Conservation (phyloP, 2,888 invertebrate species). For the Tenthredo mesomela region DNA sequence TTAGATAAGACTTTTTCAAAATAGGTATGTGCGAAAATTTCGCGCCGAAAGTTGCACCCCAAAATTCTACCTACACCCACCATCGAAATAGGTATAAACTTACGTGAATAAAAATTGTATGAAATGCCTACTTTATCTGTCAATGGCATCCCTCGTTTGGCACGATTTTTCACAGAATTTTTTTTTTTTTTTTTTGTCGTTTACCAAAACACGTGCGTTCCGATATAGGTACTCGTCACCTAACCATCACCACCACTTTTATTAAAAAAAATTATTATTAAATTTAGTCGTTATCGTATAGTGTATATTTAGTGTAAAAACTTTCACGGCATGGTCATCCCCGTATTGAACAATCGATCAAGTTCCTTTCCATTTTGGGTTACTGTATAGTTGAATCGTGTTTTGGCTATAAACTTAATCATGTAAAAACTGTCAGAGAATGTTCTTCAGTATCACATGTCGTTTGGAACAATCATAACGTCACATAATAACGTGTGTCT, state of each 20-base stretch:
- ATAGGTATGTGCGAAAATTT: neutral
- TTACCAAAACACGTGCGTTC: neutral
- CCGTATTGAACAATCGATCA: neutral
- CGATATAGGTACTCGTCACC: neutral
- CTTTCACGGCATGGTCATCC: conserved; percentile 18
- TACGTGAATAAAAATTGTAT: neutral
- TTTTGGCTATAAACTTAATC: neutral
- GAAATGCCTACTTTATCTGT: conserved; percentile 24
- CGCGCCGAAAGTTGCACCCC: neutral
- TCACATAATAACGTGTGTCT: neutral
- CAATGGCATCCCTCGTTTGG: conserved; percentile 19
- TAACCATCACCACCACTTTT: neutral
- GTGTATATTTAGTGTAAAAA: neutral
- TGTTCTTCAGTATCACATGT: neutral
- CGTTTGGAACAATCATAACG: neutral
- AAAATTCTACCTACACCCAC: neutral
- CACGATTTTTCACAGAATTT: conserved; percentile 7
- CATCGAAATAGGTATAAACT: neutral
- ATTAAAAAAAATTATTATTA: neutral
- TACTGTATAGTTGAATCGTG: neutral
- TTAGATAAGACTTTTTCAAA: neutral
- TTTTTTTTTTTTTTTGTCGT: neutral
- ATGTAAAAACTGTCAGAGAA: neutral
- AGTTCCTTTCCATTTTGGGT: neutral
- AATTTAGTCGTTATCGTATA: neutral